These are phyloP conservation scores for Agrochola macilenta DNA, from an alignment of 2,888 invertebrate genomes.

Conservation along the genomic window DNA sequence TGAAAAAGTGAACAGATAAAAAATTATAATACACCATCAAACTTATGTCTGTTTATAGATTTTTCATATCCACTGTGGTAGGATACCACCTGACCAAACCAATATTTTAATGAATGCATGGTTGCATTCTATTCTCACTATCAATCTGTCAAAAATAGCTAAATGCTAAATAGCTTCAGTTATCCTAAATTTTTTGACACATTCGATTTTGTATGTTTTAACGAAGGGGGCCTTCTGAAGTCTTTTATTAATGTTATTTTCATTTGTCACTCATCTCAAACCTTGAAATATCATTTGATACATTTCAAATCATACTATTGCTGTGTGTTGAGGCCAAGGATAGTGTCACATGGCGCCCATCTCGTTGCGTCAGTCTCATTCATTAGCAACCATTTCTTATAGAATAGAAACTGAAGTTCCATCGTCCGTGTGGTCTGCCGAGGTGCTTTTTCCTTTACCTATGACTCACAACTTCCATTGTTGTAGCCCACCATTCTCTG, in stretches of 20 bases:
- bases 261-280: background rate
- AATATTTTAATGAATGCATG: background rate
- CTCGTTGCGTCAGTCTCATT: background rate
- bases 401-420: background rate
- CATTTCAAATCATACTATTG: background rate
- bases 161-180: background rate
- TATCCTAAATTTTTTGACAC: background rate
- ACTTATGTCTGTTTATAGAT: background rate
- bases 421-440: background rate
- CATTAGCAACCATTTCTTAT: background rate
- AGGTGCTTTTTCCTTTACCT: background rate
- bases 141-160: background rate
- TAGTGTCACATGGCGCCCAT: background rate
- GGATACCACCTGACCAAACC: too few species aligned
- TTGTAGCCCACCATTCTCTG: background rate
- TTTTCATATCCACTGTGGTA: background rate
- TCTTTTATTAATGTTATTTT: background rate
- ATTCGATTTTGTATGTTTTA: background rate
- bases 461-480: background rate
- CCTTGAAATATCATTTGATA: background rate
- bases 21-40: background rate
- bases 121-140: too few species aligned
- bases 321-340: background rate
- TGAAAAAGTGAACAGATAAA: background rate
- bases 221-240: background rate